Conservation (phyloP, 2,888 invertebrate genomes). For the Colletes collaris region DNA sequence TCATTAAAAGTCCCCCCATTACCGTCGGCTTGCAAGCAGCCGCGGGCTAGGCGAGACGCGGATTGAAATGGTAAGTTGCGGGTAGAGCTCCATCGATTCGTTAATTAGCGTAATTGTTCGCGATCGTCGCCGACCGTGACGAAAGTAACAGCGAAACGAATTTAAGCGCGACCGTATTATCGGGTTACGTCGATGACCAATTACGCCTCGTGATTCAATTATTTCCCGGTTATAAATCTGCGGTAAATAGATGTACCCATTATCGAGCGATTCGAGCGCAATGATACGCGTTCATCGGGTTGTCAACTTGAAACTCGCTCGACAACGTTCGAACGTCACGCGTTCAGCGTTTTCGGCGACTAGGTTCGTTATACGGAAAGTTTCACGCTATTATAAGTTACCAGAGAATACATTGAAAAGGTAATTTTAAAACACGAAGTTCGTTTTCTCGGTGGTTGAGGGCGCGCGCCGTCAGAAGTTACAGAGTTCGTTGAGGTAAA, state of each 20-base stretch:
- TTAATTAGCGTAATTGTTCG: constrained; percentile 47
- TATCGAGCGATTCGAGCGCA: constrained; percentile 2
- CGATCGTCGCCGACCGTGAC: constrained; percentile 8
- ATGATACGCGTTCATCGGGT: background rate
- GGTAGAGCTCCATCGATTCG: constrained; percentile 25
- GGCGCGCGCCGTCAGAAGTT: too few species aligned
- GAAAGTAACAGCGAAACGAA: constrained; percentile 22
- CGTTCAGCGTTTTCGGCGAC: too few species aligned
- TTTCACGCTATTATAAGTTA: too few species aligned
- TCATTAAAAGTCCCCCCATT: constrained; percentile 47
- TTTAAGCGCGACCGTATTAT: constrained; percentile 28
- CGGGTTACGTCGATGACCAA: constrained; percentile 19
- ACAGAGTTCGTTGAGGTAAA: too few species aligned
- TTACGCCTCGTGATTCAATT: constrained; percentile 36
- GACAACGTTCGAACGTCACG: too few species aligned
- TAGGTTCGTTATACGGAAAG: too few species aligned
- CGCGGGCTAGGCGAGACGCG: constrained; percentile 22
- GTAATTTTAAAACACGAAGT: too few species aligned
- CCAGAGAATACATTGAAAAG: too few species aligned
- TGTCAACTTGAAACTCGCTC: background rate
- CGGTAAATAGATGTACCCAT: constrained; percentile 23
- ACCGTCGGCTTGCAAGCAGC: background rate
- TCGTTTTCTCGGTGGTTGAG: too few species aligned
- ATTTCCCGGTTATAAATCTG: constrained; percentile 21
- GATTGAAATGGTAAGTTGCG: constrained; percentile 35